Evolutionary conservation across 1,140 invertebrate genomes (phyloP).

Genomic region (Hycleus phaleratus): DNA sequence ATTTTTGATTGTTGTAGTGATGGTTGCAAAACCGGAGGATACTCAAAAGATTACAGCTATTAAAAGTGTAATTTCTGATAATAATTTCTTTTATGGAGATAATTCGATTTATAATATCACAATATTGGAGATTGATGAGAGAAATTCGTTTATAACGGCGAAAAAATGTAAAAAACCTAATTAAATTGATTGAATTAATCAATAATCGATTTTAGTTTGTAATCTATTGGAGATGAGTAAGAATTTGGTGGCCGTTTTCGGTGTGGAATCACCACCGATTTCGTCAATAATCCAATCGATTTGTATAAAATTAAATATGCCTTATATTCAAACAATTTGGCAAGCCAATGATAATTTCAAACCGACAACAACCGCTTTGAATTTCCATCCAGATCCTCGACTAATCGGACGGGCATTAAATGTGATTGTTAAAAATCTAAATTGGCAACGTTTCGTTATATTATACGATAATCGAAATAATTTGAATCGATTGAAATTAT

Average conservation of each 20-base stretch:
- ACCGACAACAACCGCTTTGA: background rate
- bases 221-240: background rate
- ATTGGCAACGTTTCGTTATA: slow-evolving; percentile 1
- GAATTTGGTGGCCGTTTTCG: background rate
- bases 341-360: background rate
- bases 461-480: background rate
- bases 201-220: no score
- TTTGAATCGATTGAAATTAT: background rate
- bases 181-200: no score
- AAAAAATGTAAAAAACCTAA: no score
- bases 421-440: background rate
- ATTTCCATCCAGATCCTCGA: background rate
- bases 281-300: slow-evolving; percentile 1
- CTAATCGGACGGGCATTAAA: background rate
- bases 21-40: no score
- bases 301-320: background rate
- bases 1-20: no score
- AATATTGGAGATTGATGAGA: no score
- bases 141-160: no score
- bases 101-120: no score
- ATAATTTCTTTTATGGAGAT: no score
- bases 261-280: background rate
- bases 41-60: no score
- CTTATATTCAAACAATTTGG: slow-evolving; percentile 5
- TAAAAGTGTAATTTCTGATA: no score